These are phyloP conservation scores for Manis pentadactyla DNA, from an alignment of 2,797 vertebrate genomes.

Conservation along the genomic window DNA sequence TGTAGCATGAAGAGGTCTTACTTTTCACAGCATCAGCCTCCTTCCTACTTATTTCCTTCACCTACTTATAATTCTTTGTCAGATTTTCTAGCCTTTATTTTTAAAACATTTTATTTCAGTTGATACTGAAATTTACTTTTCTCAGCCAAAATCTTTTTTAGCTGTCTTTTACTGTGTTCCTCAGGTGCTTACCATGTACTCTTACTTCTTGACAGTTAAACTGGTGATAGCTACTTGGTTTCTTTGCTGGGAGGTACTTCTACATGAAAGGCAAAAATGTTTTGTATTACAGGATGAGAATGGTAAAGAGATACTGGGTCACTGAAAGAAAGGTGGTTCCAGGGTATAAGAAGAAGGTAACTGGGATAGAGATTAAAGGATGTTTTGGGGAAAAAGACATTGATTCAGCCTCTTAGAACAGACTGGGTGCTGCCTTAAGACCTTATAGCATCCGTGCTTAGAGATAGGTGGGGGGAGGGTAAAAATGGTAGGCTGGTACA, in stretches of 20 bases:
- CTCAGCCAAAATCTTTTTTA: not conserved
- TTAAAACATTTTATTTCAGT: slow-evolving; percentile 42
- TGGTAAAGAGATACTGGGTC: slow-evolving; percentile 13
- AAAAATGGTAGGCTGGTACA: not conserved
- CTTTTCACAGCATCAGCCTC: not conserved
- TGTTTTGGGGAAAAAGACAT: not conserved
- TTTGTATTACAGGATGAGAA: slow-evolving; percentile 43
- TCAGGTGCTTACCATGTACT: not conserved
- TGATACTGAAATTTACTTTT: slow-evolving; percentile 32
- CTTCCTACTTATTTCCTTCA: slow-evolving; percentile 36
- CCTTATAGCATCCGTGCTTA: slow-evolving; percentile 19
- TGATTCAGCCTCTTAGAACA: not conserved
- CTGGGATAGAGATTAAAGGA: slow-evolving; percentile 29
- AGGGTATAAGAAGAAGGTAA: not conserved
- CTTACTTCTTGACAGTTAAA: not conserved
- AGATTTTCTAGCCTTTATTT: slow-evolving; percentile 50
- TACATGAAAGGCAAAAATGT: slow-evolving; percentile 34
- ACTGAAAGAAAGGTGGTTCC: slow-evolving; percentile 7
- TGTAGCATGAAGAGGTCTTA: not conserved
- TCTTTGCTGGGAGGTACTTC: slow-evolving; percentile 19
- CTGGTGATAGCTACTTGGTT: slow-evolving; percentile 3
- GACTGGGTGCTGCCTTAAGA: not conserved
- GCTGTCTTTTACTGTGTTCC: not conserved
- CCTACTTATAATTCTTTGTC: not conserved
- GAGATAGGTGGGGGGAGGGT: not conserved